Conservation (phyloP, 2,888 invertebrate species). For the Orchesella flavescens region DNA sequence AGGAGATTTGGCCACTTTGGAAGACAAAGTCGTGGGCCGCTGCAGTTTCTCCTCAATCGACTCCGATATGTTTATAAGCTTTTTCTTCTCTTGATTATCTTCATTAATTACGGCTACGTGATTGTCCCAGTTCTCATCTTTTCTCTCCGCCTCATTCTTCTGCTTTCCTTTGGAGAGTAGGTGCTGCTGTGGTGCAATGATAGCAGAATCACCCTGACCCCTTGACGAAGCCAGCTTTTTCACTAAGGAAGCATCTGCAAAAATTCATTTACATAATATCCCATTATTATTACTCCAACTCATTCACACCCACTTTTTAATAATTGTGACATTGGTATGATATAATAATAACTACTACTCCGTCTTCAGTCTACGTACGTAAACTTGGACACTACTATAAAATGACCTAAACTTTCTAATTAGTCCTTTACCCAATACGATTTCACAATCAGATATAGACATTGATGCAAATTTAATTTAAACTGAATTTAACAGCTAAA, state of each 20-base stretch:
- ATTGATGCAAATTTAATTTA: background rate
- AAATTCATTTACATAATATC: slow-evolving; percentile 21
- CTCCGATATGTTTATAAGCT: slow-evolving; percentile 52
- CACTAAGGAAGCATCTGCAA: slow-evolving; percentile 68
- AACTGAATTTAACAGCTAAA: too few relatives aligned
- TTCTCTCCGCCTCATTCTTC: slow-evolving; percentile 70
- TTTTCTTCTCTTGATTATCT: slow-evolving; percentile 29
- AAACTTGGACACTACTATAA: too few relatives aligned
- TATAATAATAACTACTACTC: too few relatives aligned
- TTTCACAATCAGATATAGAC: background rate
- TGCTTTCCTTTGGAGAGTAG: slow-evolving; percentile 65
- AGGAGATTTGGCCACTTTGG: slow-evolving; percentile 27
- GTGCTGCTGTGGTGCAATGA: slow-evolving; percentile 69
- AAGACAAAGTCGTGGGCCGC: slow-evolving; percentile 47
- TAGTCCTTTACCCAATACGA: background rate
- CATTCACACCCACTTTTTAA: too few relatives aligned
- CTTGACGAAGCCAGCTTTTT: slow-evolving; percentile 72
- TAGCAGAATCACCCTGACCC: slow-evolving; percentile 66
- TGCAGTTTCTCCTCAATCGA: slow-evolving; percentile 34
- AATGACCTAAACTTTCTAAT: background rate
- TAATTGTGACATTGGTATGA: too few relatives aligned
- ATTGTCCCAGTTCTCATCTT: slow-evolving; percentile 67
- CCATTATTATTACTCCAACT: background rate
- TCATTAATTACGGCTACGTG: slow-evolving; percentile 59
- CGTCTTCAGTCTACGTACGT: too few relatives aligned